A percentile compares a stretch with the other conserved stretches of the same genome.
Conservation (phyloP, 2,113 vertebrate species). For the Octodon degus region DNA sequence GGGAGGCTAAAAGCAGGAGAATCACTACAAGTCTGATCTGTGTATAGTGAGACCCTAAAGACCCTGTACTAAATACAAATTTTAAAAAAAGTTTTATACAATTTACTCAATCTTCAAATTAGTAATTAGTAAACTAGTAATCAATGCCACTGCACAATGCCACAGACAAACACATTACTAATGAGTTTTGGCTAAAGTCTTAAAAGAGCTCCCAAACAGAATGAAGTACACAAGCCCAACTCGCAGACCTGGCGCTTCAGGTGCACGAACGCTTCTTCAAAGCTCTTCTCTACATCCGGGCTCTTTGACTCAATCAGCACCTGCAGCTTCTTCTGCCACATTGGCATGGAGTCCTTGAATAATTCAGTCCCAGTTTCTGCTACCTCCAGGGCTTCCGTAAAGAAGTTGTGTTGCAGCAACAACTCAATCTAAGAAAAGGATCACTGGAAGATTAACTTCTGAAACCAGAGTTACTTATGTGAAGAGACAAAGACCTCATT, state of each 20-base stretch:
- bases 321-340: slow-evolving; percentile 91
- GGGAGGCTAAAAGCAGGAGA: too few relatives aligned
- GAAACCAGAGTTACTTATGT: background rate
- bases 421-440: slow-evolving; percentile 82
- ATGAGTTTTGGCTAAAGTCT: background rate
- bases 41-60: too few relatives aligned
- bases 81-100: background rate
- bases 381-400: slow-evolving; percentile 86
- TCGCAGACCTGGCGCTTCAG: slow-evolving; percentile 91
- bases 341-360: slow-evolving; percentile 87
- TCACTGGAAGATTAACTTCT: background rate
- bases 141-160: background rate
- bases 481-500: background rate
- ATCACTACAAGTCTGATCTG: too few relatives aligned
- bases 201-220: background rate
- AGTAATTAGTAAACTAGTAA: background rate
- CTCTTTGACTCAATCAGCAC: slow-evolving; percentile 88
- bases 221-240: background rate
- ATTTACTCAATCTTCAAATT: slow-evolving; percentile 44
- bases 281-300: slow-evolving; percentile 79
- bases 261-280: slow-evolving; percentile 90
- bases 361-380: slow-evolving; percentile 85
- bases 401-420: slow-evolving; percentile 83
- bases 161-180: background rate
- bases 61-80: too few relatives aligned